Evolutionary conservation across 2,797 vertebrate species (phyloP).

Genomic region (Delichon dasypus): DNA sequence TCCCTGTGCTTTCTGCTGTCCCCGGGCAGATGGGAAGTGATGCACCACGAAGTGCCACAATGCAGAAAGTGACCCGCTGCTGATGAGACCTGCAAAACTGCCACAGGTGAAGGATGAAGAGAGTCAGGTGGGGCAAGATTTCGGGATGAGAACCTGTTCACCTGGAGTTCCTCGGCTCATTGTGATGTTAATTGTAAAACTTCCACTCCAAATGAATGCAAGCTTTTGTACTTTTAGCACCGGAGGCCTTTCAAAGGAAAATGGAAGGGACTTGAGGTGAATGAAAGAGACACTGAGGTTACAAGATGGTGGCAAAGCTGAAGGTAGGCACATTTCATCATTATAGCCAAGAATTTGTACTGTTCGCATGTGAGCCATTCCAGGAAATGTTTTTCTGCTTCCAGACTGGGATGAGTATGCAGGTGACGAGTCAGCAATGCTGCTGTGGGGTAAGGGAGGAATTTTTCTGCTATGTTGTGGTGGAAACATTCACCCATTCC

Average conservation of each 20-base stretch:
- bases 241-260: neutral
- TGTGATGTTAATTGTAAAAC: slow-evolving; percentile 26
- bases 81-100: neutral
- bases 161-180: neutral
- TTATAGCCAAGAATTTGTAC: neutral
- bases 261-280: neutral
- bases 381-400: neutral
- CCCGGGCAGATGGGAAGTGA: neutral
- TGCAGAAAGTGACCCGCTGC: neutral
- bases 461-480: neutral
- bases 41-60: neutral
- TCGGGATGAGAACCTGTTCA: neutral
- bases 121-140: neutral
- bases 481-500: neutral
- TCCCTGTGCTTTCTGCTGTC: neutral
- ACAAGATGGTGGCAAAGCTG: neutral
- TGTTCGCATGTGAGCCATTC: neutral
- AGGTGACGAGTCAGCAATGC: neutral
- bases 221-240: neutral
- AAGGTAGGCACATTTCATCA: neutral
- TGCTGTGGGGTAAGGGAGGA: neutral
- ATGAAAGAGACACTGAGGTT: neutral
- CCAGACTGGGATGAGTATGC: neutral
- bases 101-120: neutral
- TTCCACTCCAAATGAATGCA: neutral